A percentile compares a stretch with the other conserved stretches of the same genome.
Conservation (phyloP, 1,140 invertebrate species). For the Copidosoma floridanum region DNA sequence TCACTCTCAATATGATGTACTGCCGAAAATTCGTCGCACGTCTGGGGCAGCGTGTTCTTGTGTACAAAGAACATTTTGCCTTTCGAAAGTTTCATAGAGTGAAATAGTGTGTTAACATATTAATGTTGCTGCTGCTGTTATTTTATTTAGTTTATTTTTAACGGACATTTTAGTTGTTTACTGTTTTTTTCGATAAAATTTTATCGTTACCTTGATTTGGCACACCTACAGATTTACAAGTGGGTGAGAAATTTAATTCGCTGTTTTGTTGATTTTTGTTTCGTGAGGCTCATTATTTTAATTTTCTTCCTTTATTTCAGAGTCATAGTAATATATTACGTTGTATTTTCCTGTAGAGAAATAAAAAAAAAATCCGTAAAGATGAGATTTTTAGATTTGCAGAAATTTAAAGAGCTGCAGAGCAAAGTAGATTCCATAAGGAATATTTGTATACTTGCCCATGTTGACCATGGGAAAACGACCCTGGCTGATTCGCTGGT, state of each 20-base stretch:
- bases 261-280: too few species aligned
- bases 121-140: conserved; percentile 19
- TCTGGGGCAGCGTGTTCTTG: conserved; percentile 19
- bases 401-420: conserved; percentile 68
- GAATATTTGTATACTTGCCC: conserved; percentile 98
- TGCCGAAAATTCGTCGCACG: not conserved
- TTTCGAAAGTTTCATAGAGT: conserved; percentile 49
- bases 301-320: not conserved
- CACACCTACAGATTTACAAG: too few species aligned
- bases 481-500: conserved; percentile 93
- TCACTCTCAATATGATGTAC: conserved; percentile 8
- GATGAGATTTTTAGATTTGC: conserved; percentile 60
- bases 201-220: too few species aligned
- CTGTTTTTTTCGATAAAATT: too few species aligned
- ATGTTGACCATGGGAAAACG: conserved; percentile 99
- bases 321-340: not conserved
- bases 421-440: conserved; percentile 72
- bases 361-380: conserved; percentile 31
- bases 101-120: conserved; percentile 54
- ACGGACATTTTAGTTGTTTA: conserved; percentile 19
- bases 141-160: conserved; percentile 1
- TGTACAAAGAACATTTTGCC: conserved; percentile 42
- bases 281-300: conserved; percentile 5
- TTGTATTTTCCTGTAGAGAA: not conserved
- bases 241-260: too few species aligned